These are phyloP conservation scores for Brachyhypopomus gauderio DNA, from an alignment of 2,113 vertebrate species.

Conservation along the genomic window DNA sequence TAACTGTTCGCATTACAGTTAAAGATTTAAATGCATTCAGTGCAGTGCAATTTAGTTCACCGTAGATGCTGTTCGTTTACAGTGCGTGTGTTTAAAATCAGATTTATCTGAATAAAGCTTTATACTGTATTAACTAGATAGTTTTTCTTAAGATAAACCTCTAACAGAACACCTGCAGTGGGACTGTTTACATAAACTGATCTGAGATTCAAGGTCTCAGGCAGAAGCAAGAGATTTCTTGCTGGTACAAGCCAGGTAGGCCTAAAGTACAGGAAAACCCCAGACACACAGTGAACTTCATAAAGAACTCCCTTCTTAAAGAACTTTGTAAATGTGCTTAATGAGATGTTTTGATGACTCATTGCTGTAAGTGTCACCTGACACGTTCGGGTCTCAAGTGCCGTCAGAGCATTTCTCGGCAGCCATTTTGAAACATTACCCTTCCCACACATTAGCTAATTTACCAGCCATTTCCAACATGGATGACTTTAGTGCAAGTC, in stretches of 20 bases:
- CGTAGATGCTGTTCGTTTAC: no score
- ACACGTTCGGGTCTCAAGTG: constrained; percentile 17
- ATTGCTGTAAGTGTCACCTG: neutral
- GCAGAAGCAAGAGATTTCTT: neutral
- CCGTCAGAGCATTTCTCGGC: constrained; percentile 7
- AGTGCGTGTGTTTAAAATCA: no score
- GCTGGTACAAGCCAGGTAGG: neutral
- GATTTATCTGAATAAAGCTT: no score
- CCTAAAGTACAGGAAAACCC: no score
- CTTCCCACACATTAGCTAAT: constrained; percentile 54
- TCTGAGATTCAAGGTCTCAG: neutral
- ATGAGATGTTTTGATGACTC: constrained; percentile 18
- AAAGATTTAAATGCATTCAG: no score
- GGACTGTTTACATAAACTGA: constrained; percentile 2
- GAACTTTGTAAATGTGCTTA: constrained; percentile 20
- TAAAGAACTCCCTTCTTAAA: neutral
- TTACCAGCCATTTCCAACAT: constrained; percentile 50
- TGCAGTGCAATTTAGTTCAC: no score
- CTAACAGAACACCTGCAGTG: neutral
- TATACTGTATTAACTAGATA: no score
- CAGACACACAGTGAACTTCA: constrained; percentile 1
- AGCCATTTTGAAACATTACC: constrained; percentile 24
- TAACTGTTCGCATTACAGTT: no score
- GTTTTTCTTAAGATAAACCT: neutral
- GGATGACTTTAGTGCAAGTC: constrained; percentile 33